phyloP scores from a whole-genome alignment of 2,797 vertebrate species.

The Falco berigora region DNA sequence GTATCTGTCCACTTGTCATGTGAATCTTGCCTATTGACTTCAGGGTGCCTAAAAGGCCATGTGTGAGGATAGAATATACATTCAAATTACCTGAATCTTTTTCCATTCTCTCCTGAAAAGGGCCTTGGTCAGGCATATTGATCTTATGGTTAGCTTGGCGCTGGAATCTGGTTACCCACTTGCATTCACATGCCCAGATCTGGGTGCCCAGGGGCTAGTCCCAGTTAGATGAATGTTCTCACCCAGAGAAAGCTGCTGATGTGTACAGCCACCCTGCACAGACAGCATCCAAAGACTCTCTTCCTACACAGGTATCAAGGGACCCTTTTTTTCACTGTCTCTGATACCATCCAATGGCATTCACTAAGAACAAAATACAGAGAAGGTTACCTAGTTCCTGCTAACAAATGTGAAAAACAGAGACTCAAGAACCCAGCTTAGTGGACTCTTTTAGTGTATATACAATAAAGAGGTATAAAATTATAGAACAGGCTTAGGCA shows the following conservation, averaged over 20 bases:
- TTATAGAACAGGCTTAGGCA: neutral
- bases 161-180: neutral
- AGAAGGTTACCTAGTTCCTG: neutral
- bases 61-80: neutral
- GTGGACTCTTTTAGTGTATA: neutral
- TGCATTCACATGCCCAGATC: neutral
- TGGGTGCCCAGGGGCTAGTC: neutral
- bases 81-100: neutral
- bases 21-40: neutral
- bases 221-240: neutral
- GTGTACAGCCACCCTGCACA: neutral
- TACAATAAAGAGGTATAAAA: neutral
- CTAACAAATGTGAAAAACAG: neutral
- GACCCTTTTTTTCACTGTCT: neutral
- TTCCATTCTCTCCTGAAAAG: neutral
- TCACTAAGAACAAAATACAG: neutral
- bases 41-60: neutral
- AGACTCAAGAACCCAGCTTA: neutral
- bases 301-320: neutral
- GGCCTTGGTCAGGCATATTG: neutral
- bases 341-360: neutral
- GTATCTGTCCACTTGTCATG: neutral
- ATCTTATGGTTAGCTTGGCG: neutral
- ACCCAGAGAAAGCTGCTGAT: neutral
- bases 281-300: neutral